Base-by-base conservation (phyloP, 1,140 invertebrate species). In the Papilio dardanus region DNA sequence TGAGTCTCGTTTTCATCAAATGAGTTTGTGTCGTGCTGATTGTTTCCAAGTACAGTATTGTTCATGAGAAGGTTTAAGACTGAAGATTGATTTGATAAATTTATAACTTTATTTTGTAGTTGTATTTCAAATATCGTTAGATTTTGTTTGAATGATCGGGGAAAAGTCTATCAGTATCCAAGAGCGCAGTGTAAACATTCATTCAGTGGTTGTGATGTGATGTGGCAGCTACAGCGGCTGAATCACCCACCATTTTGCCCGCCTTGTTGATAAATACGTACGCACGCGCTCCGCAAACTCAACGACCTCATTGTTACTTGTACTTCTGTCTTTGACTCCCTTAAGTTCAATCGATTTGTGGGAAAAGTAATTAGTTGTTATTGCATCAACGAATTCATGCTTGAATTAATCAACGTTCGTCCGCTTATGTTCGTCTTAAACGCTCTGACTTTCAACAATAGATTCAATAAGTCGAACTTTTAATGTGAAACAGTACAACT, bases 191-290 rank as follows among this genome's bases (percentile, higher is more conserved):
- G 54, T 62, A 62, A 58, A 58, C 24, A 62, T 28, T 24, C 54
- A 62, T 62, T 62, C 54, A 30, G 24, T 62, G 10, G 24, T 62
- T 28, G 54, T 62, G 24, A 28, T 62, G 24, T 30, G 54, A 62
- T 62, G 54, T 62, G 54, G 24, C 50, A 24, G 50, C 24, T 28
- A 28, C 54, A 30, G 21, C 5, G 24, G 24, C 54, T 62, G 54
- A 62, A 16, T 62, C 54, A 62, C 54, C 12, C 12, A 10, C 54
- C 3, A n/a, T 16, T 16, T 12, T 37, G 7, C 42, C 42, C 10
- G 24, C 1, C 12, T 12, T 62, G 24, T 28, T 30, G 24, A 62
- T 62, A 28, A 28, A 62, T 62, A 30, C 24, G 3, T 12, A 62
- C 54, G 24, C 50, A 28, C 50, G 50, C 24, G 8, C 54, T 28